phyloP scores from a whole-genome alignment of 2,113 vertebrate species.

The Psilopsiagon aurifrons region DNA sequence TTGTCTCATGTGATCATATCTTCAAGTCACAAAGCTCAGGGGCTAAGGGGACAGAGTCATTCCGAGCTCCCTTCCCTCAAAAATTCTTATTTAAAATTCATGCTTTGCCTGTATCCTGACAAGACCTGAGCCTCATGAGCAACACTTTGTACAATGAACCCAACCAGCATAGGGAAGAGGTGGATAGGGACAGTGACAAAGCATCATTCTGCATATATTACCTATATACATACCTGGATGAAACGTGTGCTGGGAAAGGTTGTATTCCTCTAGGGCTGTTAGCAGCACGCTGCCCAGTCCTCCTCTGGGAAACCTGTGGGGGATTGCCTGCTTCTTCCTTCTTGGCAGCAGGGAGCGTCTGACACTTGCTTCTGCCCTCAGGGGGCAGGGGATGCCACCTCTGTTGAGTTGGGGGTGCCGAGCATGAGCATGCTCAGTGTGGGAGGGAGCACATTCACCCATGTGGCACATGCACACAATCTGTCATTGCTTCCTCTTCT shows the following conservation, averaged over 20 bases:
- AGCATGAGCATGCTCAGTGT: rapidly evolving
- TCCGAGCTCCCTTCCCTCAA: background rate
- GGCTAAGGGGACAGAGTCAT: background rate
- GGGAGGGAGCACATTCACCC: background rate
- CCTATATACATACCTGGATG: rapidly evolving
- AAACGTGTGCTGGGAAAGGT: background rate
- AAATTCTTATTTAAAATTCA: background rate
- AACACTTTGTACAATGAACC: background rate
- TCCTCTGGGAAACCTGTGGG: rapidly evolving
- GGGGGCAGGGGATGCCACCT: background rate
- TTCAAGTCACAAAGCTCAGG: background rate
- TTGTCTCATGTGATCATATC: background rate
- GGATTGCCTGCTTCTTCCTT: background rate
- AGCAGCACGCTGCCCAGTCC: rapidly evolving
- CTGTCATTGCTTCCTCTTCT: background rate
- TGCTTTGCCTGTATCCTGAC: background rate
- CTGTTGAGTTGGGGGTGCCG: rapidly evolving
- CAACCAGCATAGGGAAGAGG: background rate
- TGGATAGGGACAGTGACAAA: rapidly evolving
- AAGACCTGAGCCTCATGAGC: background rate
- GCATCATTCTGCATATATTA: background rate
- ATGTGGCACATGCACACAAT: rapidly evolving
- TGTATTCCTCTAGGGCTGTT: background rate
- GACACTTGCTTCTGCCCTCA: rapidly evolving
- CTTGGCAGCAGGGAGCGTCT: background rate